These are phyloP conservation scores for Cyrtonyx montezumae DNA, from an alignment of 2,113 vertebrate species.

Conservation along the genomic window DNA sequence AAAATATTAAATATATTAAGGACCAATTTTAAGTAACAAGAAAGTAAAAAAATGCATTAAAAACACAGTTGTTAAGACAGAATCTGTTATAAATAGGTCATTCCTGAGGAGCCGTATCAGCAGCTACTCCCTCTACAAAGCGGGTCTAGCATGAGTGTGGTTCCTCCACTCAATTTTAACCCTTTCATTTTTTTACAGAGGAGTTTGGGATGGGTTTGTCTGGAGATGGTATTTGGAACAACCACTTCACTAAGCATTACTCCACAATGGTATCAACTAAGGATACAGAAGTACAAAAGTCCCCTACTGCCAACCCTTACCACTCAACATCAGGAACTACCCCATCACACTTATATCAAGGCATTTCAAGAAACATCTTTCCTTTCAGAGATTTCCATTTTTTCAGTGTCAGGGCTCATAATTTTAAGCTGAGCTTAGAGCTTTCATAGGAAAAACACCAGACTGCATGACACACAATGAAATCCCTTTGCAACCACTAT, in stretches of 20 bases:
- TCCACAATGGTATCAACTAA: not conserved
- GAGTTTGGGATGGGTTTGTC: not conserved
- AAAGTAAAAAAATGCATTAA: constrained; percentile 20
- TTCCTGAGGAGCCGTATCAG: not conserved
- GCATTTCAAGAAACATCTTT: not conserved
- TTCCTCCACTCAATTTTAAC: not conserved
- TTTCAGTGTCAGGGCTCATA: not conserved
- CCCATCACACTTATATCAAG: not conserved
- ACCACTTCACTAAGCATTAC: not conserved
- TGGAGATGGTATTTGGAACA: not conserved
- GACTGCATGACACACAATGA: not conserved
- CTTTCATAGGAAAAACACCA: not conserved
- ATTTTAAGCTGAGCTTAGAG: not conserved
- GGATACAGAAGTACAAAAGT: not conserved
- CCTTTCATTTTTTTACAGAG: not conserved
- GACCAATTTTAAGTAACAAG: constrained; percentile 49
- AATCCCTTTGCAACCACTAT: not conserved
- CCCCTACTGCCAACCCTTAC: not conserved
- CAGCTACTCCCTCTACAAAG: not conserved
- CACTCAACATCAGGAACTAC: not conserved
- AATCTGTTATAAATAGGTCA: not conserved
- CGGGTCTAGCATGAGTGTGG: not conserved
- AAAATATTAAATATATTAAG: constrained; percentile 73
- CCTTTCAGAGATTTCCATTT: not conserved
- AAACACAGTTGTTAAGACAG: constrained; percentile 24